These are phyloP conservation scores for Macaria notata DNA, from an alignment of 2,888 invertebrate species.

Conservation along the genomic window DNA sequence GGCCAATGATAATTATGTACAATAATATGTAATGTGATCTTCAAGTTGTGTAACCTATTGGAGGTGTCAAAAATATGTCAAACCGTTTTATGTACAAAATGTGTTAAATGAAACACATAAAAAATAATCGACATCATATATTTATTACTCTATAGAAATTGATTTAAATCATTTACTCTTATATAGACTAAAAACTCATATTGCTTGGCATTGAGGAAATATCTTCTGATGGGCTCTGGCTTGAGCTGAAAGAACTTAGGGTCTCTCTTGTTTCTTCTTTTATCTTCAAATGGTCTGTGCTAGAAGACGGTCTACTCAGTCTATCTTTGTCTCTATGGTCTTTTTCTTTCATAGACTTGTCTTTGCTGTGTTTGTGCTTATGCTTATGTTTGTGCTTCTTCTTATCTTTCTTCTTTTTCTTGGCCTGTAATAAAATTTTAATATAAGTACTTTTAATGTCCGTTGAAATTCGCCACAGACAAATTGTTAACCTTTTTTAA, in stretches of 20 bases:
- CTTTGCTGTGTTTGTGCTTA: constrained; percentile 90
- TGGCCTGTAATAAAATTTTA: constrained; percentile 59
- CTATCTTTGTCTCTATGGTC: constrained; percentile 70
- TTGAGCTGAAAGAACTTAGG: constrained; percentile 88
- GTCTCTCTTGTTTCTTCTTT: constrained; percentile 90
- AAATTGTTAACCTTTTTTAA: too few species aligned
- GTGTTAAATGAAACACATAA: too few species aligned
- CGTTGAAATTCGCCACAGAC: too few species aligned
- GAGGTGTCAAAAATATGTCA: too few species aligned
- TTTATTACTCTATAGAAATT: too few species aligned
- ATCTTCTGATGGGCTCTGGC: constrained; percentile 86
- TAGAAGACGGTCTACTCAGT: constrained; percentile 58
- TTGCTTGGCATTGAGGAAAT: constrained; percentile 68
- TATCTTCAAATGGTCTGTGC: constrained; percentile 80
- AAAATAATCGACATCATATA: too few species aligned
- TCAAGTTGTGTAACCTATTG: too few species aligned
- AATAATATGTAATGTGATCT: too few species aligned
- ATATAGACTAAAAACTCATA: constrained; percentile 59
- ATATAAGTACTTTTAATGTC: too few species aligned
- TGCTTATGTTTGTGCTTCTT: constrained; percentile 95
- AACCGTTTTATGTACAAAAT: too few species aligned
- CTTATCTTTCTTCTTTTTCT: constrained; percentile 90
- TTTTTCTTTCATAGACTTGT: constrained; percentile 68
- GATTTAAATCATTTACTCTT: constrained; percentile 5
- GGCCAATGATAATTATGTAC: too few species aligned